A percentile compares a stretch with the other conserved stretches of the same genome.
Conservation (phyloP, 2,113 vertebrate genomes). For the Microcebus lehilahytsara region DNA sequence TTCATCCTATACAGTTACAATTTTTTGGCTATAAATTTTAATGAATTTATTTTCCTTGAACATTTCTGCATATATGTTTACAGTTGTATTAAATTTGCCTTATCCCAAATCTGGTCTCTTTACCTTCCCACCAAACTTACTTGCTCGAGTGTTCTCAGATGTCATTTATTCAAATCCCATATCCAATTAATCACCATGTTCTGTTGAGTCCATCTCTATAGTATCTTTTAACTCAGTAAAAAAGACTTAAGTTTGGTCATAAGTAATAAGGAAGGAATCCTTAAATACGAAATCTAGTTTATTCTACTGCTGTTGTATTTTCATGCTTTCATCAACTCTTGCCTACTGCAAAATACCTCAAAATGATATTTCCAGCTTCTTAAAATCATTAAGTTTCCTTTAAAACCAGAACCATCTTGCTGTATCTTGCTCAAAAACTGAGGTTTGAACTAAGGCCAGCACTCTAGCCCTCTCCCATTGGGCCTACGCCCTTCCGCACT, state of each 20-base stretch:
- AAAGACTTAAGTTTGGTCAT: not conserved
- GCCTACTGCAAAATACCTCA: conserved; percentile 10
- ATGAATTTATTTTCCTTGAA: not conserved
- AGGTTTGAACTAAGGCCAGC: not conserved
- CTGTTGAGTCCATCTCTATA: not conserved
- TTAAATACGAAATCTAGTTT: not conserved
- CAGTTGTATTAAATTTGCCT: not conserved
- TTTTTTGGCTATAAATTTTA: not conserved
- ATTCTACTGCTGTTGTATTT: not conserved
- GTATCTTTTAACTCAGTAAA: not conserved
- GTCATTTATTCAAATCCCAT: not conserved
- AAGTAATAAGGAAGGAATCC: not conserved
- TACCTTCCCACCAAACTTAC: not conserved
- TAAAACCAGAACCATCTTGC: not conserved
- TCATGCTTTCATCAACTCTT: not conserved
- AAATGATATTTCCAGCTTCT: not conserved
- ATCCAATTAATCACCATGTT: not conserved
- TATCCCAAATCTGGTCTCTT: not conserved
- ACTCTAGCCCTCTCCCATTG: not conserved
- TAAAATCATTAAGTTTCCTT: conserved; percentile 6
- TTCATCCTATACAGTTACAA: not conserved
- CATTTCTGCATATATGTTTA: not conserved
- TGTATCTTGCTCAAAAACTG: not conserved
- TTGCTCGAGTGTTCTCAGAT: not conserved
- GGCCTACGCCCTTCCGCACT: not conserved